Evolutionary conservation across 1,140 invertebrate species (phyloP).

Genomic region (Anadara kagoshimensis): DNA sequence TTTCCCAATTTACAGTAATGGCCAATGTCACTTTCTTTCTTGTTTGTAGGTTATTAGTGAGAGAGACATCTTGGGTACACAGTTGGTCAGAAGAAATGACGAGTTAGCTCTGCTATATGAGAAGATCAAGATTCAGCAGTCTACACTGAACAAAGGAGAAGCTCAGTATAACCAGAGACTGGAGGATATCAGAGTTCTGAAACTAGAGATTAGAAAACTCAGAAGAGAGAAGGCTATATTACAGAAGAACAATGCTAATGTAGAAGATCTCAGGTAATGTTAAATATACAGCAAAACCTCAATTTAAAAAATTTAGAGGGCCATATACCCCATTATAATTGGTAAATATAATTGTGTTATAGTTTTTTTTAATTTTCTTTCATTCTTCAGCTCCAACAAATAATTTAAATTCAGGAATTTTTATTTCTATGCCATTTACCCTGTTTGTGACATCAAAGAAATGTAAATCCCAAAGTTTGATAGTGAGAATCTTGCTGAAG

Average conservation of each 20-base stretch:
- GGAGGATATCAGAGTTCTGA: constrained; percentile 85
- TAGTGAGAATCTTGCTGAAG: neutral
- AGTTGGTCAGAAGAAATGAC: constrained; percentile 84
- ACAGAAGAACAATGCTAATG: constrained; percentile 73
- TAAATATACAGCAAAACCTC: neutral
- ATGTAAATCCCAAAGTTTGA: neutral
- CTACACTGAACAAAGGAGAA: constrained; percentile 83
- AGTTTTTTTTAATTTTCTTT: neutral
- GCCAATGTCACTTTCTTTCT: neutral
- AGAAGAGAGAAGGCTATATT: constrained; percentile 71
- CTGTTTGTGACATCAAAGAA: neutral
- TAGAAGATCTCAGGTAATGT: constrained; percentile 71
- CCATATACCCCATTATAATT: neutral
- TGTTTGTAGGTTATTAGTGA: constrained; percentile 72
- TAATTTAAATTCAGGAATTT: neutral
- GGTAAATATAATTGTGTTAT: neutral
- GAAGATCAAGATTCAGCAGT: constrained; percentile 83
- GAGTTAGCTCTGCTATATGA: constrained; percentile 84
- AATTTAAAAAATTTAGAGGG: neutral
- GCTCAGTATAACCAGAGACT: constrained; percentile 81
- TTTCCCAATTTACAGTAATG: too few species aligned
- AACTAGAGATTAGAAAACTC: constrained; percentile 84
- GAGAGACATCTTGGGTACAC: constrained; percentile 83
- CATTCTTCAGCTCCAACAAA: neutral
- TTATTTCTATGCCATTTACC: neutral